Conservation (phyloP, 2,888 invertebrate genomes). For the Drosophila planitibia region DNA sequence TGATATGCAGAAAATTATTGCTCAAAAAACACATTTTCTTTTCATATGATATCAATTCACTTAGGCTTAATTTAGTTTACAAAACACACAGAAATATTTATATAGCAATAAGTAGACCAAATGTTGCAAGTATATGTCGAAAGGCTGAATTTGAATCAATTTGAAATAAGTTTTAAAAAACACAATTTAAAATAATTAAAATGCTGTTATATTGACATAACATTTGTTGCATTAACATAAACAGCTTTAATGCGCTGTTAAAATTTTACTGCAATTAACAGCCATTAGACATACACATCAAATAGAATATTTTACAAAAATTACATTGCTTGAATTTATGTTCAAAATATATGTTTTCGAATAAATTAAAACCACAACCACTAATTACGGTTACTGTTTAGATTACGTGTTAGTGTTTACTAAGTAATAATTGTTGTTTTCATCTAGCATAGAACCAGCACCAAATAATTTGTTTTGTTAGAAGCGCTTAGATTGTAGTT, state of each 20-base stretch:
- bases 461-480: slow-evolving; percentile 62
- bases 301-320: slow-evolving; percentile 37
- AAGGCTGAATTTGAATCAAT: slow-evolving; percentile 11
- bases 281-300: slow-evolving; percentile 46
- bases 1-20: slow-evolving; percentile 76
- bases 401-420: slow-evolving; percentile 19
- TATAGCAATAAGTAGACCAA: slow-evolving; percentile 38
- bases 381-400: slow-evolving; percentile 57
- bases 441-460: slow-evolving; percentile 67
- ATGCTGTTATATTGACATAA: not conserved
- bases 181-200: not conserved
- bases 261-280: slow-evolving; percentile 13
- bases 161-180: not conserved
- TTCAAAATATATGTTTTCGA: slow-evolving; percentile 28
- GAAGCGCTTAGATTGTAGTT: slow-evolving; percentile 68
- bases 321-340: slow-evolving; percentile 42
- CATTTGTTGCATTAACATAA: not conserved
- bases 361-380: slow-evolving; percentile 65
- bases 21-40: slow-evolving; percentile 35
- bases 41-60: slow-evolving; percentile 38
- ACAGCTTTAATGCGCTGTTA: not conserved
- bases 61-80: slow-evolving; percentile 45
- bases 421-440: slow-evolving; percentile 34
- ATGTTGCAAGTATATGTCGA: slow-evolving; percentile 32
- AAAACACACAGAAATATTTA: slow-evolving; percentile 42